Evolutionary conservation across 2,888 invertebrate species (phyloP).

Genomic region (Colletes collaris): DNA sequence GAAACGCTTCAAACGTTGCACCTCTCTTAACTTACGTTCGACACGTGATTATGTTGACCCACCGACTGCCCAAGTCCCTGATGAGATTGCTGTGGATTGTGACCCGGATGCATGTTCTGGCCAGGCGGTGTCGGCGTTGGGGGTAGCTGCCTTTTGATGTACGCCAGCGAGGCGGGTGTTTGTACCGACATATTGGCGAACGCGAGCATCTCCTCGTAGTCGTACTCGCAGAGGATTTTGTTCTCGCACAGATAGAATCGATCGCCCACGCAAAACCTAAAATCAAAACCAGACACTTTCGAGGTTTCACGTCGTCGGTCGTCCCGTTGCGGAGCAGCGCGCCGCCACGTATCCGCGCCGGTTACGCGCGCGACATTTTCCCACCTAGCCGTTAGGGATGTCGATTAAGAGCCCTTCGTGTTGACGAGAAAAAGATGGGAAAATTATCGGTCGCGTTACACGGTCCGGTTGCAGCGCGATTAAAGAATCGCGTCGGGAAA

Average conservation of each 20-base stretch:
- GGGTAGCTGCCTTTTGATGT: constrained; percentile 88
- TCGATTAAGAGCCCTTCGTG: too few relatives aligned
- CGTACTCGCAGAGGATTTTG: constrained; percentile 98
- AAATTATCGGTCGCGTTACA: too few relatives aligned
- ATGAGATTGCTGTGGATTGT: constrained; percentile 78
- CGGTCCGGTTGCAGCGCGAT: too few relatives aligned
- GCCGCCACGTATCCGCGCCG: too few relatives aligned
- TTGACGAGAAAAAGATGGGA: too few relatives aligned
- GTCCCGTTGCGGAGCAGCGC: background rate
- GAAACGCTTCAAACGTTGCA: constrained; percentile 23
- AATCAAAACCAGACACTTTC: constrained; percentile 56
- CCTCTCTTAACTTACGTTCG: constrained; percentile 77
- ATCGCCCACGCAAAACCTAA: constrained; percentile 98
- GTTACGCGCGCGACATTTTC: too few relatives aligned
- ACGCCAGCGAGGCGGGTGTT: constrained; percentile 90
- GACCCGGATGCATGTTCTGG: constrained; percentile 78
- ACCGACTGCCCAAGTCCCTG: constrained; percentile 78
- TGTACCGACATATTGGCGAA: constrained; percentile 98
- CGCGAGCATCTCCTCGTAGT: constrained; percentile 97
- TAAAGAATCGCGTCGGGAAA: too few relatives aligned
- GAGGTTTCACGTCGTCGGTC: background rate
- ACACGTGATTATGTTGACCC: constrained; percentile 80
- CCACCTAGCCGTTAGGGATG: too few relatives aligned
- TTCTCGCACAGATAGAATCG: constrained; percentile 98
- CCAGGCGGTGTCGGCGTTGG: constrained; percentile 80